Evolutionary conservation across 2,888 invertebrate species (phyloP).

Genomic region (Cistogaster globosa): DNA sequence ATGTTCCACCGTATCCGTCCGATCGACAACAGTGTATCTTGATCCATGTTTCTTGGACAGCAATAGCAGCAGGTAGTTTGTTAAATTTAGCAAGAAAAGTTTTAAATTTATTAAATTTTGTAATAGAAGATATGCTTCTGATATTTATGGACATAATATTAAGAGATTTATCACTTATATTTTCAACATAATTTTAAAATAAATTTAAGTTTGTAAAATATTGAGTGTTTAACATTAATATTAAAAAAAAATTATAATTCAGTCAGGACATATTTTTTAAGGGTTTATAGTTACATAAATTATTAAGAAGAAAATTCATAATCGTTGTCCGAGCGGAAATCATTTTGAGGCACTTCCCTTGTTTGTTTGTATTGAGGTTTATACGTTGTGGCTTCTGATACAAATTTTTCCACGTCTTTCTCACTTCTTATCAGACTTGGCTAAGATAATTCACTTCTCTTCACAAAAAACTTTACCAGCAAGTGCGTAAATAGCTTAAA

Average conservation of each 20-base stretch:
- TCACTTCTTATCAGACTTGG: background rate
- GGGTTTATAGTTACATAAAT: too few species aligned
- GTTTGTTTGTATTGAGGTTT: background rate
- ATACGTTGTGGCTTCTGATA: slow-evolving; percentile 1
- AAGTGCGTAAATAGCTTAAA: background rate
- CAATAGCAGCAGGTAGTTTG: too few species aligned
- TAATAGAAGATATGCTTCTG: background rate
- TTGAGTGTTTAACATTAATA: too few species aligned
- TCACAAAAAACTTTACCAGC: background rate
- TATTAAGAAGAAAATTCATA: background rate
- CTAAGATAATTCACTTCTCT: background rate
- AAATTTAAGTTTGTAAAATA: background rate
- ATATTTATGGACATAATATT: slow-evolving; percentile 4
- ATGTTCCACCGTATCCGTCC: background rate
- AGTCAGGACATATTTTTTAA: background rate
- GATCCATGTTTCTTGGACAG: too few species aligned
- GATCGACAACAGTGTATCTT: background rate
- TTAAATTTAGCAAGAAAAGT: background rate
- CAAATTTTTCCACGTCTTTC: background rate
- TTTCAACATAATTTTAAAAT: slow-evolving; percentile 4
- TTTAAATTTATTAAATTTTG: slow-evolving; percentile 4
- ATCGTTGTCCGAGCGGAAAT: background rate
- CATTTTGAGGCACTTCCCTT: background rate
- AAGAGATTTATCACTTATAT: slow-evolving; percentile 1
- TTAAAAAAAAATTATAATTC: background rate